Conservation (phyloP, 2,888 invertebrate genomes). For the Caenorhabditis sinica region DNA sequence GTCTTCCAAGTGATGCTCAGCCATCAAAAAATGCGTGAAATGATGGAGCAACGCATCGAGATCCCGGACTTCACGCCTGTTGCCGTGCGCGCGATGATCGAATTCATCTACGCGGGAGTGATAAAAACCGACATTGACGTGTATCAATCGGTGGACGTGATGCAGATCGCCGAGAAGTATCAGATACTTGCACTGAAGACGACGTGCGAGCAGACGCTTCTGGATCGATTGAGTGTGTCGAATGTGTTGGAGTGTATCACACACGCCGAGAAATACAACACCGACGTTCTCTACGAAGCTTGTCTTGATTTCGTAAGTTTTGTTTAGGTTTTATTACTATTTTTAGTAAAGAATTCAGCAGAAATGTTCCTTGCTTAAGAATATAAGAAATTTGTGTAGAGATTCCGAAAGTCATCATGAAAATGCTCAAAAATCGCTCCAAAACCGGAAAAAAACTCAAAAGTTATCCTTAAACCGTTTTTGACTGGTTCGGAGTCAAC, state of each 20-base stretch:
- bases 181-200: constrained; percentile 80
- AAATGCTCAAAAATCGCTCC: too few relatives aligned
- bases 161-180: constrained; percentile 83
- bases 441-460: too few relatives aligned
- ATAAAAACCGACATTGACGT: constrained; percentile 65
- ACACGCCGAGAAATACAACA: constrained; percentile 79
- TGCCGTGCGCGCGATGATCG: constrained; percentile 80
- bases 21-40: constrained; percentile 69
- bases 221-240: constrained; percentile 48
- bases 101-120: constrained; percentile 75
- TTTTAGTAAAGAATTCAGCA: too few relatives aligned
- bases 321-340: not conserved
- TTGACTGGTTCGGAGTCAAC: too few relatives aligned
- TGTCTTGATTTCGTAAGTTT: constrained; percentile 76
- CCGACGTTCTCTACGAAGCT: constrained; percentile 76
- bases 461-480: too few relatives aligned
- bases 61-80: constrained; percentile 76
- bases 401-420: too few relatives aligned
- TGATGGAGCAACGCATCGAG: constrained; percentile 63
- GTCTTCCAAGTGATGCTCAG: constrained; percentile 83
- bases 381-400: too few relatives aligned
- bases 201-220: constrained; percentile 79
- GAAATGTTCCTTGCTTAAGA: too few relatives aligned
- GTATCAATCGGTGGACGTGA: constrained; percentile 71
- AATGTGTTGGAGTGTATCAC: constrained; percentile 80